Percentiles rank a stretch among this genome's conserved stretches.
Conservation (phyloP, 1,140 invertebrate genomes). For the Drosophila malerkotliana region DNA sequence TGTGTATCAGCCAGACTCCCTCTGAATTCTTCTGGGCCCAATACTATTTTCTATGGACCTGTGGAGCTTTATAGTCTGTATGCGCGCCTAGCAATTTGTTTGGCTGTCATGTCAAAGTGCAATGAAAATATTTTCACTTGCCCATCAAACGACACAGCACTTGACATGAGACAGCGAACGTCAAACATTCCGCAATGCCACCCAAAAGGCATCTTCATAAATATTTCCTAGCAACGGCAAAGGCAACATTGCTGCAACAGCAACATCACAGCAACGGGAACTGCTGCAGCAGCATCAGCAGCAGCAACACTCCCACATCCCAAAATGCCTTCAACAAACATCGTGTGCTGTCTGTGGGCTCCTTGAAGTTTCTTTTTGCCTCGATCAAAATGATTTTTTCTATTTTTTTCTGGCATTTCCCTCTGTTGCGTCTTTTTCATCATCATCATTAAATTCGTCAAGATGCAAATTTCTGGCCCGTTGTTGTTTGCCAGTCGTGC, state of each 20-base stretch:
- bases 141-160: conserved; percentile 51
- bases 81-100: conserved; percentile 66
- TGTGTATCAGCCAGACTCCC: conserved; percentile 17
- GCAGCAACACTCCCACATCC: conserved; percentile 77
- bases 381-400: conserved; percentile 72
- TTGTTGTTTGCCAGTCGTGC: conserved; percentile 68
- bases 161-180: conserved; percentile 76
- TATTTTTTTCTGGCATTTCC: conserved; percentile 13
- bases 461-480: conserved; percentile 74
- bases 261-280: conserved; percentile 12
- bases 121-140: conserved; percentile 82
- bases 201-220: conserved; percentile 81
- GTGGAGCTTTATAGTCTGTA: conserved; percentile 7
- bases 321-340: conserved; percentile 58
- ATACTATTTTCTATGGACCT: neutral
- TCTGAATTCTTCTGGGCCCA: neutral
- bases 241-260: conserved; percentile 13
- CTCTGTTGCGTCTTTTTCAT: conserved; percentile 67
- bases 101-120: conserved; percentile 80
- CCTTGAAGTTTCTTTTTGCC: conserved; percentile 71
- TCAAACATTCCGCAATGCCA: conserved; percentile 79
- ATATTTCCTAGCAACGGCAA: conserved; percentile 60
- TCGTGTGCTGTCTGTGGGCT: conserved; percentile 74
- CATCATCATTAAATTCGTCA: conserved; percentile 82
- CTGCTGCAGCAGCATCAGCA: conserved; percentile 21